Evolutionary conservation across 2,113 vertebrate genomes (phyloP), one percentile per base, ranked within the genome.

Genomic region (Ciconia stormi): DNA sequence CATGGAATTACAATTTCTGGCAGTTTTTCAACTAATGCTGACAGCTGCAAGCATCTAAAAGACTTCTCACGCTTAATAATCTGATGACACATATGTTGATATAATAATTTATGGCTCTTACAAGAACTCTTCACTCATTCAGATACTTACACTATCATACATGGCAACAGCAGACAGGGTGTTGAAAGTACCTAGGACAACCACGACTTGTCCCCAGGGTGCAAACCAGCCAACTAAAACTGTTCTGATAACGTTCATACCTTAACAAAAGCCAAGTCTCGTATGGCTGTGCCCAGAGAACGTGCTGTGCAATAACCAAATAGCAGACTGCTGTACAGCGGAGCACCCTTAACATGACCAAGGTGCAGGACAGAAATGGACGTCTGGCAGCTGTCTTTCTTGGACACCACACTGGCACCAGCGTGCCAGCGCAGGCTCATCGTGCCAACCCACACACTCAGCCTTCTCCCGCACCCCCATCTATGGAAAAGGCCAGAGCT

Each of bases 111-210:
- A 91, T 65, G 84, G 87, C 91, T 82, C 95, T 91, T 71, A 89
- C 19, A 79, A 67, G 76, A 89, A 38, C 81, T 38, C 81, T 96
- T 95, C 89, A 85, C 89, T 85, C 58, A 73, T 91, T 82, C 78
- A 72, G 83, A 96, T 97, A 96, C 59, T 97, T 89, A 89, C 34
- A 29, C 96, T 97, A 94, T 98, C 97, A 86, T 91, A 97, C 97
- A 79, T 52, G 95, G 97, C 98, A 98, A 97, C 97, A 98, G 98
- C 98, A 98, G 98, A 98, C 52, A 97, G 91, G 96, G 97, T 97
- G 98, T 98, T 98, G 98, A 98, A 98, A 98, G 97, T 96, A 98
- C 98, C 98, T 93, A 69, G 81, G 83, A 89, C 0, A 0, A 82
- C 65, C 32, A 26, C 2, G 46, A 29, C 44, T 87, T 95, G 77